phyloP scores from a whole-genome alignment of 2,797 vertebrate genomes.

The Microchirus variegatus region DNA sequence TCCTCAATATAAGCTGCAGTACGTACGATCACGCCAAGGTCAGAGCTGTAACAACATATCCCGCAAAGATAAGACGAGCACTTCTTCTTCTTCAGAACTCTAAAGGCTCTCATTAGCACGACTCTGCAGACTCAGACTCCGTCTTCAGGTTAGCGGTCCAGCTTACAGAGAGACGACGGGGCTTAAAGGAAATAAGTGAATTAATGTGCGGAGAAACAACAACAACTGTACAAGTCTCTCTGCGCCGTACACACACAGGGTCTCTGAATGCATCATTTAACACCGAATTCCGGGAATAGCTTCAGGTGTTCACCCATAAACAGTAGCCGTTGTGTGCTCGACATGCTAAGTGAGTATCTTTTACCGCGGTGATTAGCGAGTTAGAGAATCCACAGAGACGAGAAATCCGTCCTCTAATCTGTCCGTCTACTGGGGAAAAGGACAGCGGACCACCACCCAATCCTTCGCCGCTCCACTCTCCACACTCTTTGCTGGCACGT shows the following conservation, averaged over 20 bases:
- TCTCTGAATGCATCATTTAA: neutral
- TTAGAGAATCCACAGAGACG: slow-evolving; percentile 29
- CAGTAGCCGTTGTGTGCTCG: neutral
- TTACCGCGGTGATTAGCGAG: slow-evolving; percentile 16
- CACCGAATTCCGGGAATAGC: neutral
- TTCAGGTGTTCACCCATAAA: neutral
- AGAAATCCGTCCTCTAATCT: slow-evolving; percentile 49
- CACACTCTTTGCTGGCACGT: slow-evolving; percentile 53
- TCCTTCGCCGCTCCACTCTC: slow-evolving; percentile 50
- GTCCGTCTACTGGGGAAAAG: slow-evolving; percentile 49
- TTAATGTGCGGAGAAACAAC: slow-evolving; percentile 1
- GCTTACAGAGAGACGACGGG: neutral
- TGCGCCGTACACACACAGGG: neutral
- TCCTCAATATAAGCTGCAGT: no score
- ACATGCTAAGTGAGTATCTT: slow-evolving; percentile 10
- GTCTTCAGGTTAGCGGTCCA: no score
- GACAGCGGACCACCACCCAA: slow-evolving; percentile 42
- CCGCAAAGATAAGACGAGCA: no score
- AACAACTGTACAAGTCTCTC: neutral
- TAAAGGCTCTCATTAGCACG: no score
- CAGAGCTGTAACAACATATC: no score
- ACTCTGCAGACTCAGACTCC: no score
- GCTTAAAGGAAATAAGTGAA: neutral
- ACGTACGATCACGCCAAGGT: no score
- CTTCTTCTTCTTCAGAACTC: no score